Evolutionary conservation across 2,113 vertebrate genomes (phyloP), one percentile per base, ranked within the genome.

Genomic region (Burhinus bistriatus): DNA sequence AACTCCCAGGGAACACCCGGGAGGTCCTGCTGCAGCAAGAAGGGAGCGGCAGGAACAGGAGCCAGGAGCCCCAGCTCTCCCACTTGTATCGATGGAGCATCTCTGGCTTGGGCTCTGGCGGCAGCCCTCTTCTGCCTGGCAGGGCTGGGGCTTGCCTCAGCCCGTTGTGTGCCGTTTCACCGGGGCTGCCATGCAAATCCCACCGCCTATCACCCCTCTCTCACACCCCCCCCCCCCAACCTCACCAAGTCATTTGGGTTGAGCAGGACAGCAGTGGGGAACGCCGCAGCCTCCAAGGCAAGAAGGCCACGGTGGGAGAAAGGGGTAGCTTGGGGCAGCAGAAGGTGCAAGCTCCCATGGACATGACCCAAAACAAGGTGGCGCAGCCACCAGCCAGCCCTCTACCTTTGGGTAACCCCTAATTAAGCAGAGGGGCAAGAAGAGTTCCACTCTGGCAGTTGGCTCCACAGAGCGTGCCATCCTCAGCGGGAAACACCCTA

Each of bases 1-100:
- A 1, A 6, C 18, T 10, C 20, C 38, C 40, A 21, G 18, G 47
- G 18, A 32, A 36, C 7, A 1, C 47, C n/a, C 2, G 3, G 61
- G 77, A 90, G 82, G 65, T 57, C 83, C 57, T 7, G 25, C 57
- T 7, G 25, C 32, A 45, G 40, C 23, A 6, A 52, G 64, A 32
- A 49, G 26, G 75, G 55, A 78, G 61, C 22, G n/a, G 47, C 29
- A 10, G 73, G 34, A 75, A 32, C 2, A 15, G 55, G 42, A 61
- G 23, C 45, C 30, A 18, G 78, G 38, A 89, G 82, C 45, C 29
- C 30, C 27, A 15, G 30, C 23, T 62, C 55, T 65, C 61, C 71
- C 9, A 14, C 42, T 42, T 12, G 38, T 27, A 81, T 54, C 6
- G 1, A 36, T 8, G 71, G 79, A 89, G 83, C 57, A 76, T 11